These are phyloP conservation scores for Hipparchia semele DNA, from an alignment of 2,888 invertebrate species.

Conservation along the genomic window DNA sequence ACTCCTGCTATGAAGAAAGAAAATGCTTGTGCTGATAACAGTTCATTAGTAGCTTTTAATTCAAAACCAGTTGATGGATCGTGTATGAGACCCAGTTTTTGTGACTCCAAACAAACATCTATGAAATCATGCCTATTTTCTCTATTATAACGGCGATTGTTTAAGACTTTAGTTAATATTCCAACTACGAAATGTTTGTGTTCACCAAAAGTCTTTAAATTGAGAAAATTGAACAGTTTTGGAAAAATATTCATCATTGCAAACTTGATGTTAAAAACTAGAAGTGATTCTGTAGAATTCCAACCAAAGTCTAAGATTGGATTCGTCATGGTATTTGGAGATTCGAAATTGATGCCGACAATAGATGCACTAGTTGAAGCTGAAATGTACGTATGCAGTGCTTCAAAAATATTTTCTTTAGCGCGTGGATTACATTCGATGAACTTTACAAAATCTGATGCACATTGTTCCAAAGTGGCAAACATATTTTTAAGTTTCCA, in stretches of 20 bases:
- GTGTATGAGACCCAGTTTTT: slow-evolving; percentile 40
- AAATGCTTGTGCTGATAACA: slow-evolving; percentile 71
- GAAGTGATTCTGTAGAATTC: slow-evolving; percentile 49
- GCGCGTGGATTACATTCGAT: slow-evolving; percentile 49
- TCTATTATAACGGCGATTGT: slow-evolving; percentile 47
- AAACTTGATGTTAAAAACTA: slow-evolving; percentile 46
- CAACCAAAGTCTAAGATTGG: slow-evolving; percentile 61
- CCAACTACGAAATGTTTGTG: slow-evolving; percentile 61
- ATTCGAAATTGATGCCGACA: slow-evolving; percentile 68
- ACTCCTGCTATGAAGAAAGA: slow-evolving; percentile 72
- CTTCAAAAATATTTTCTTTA: slow-evolving; percentile 52
- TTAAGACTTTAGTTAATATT: slow-evolving; percentile 57
- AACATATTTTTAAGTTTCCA: slow-evolving; percentile 69
- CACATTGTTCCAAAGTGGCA: slow-evolving; percentile 59
- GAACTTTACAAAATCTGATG: slow-evolving; percentile 56
- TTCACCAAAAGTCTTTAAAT: slow-evolving; percentile 57
- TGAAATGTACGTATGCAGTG: slow-evolving; percentile 58
- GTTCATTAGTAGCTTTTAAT: slow-evolving; percentile 48
- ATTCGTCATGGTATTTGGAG: slow-evolving; percentile 61
- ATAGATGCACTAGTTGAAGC: slow-evolving; percentile 65
- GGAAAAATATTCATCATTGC: slow-evolving; percentile 49
- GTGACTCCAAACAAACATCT: slow-evolving; percentile 58
- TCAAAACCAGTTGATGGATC: slow-evolving; percentile 41
- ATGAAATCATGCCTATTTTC: slow-evolving; percentile 59
- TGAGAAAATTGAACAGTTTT: slow-evolving; percentile 48